Base-by-base conservation (phyloP, 2,888 invertebrate genomes). In the Coenonympha arcania region DNA sequence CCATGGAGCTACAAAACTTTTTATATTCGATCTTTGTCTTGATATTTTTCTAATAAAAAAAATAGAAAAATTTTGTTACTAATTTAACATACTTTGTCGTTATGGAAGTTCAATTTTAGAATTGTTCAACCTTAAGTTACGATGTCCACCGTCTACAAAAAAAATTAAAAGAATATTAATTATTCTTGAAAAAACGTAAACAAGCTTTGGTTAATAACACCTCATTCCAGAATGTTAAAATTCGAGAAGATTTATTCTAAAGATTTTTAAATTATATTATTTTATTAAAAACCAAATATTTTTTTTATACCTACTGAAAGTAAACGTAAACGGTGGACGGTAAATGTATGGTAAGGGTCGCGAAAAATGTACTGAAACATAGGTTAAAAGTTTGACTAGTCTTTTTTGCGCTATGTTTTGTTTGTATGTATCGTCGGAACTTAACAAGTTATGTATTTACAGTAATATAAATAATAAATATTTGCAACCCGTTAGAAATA, bases 381-480 rank as follows among this genome's bases (percentile, higher is more conserved):
- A 77, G 80, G 71, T 65, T 76, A 71, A 65, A 68, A 68, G 64
- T 66, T 56, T 65, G 59, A 73, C 78, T 82, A 81, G 82, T 80
- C 79, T 71, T 72, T 72, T 69, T 68, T 33, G 70, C 64, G 48
- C 61, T 64, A 63, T 57, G 53, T 60, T 57, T 49, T 58, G 55
- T 59, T 59, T 60, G 50, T 60, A 58, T 60, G 59, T 54, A 57
- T 46, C 22, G 9, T 13, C 37, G 22, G 6, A 15, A 22, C 15
- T 6, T 33, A 33, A 33, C 8, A 16, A 3, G n/a, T n/a, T n/a
- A n/a, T n/a, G n/a, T 39, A 36, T 16, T 6, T 2, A 22, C 19
- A 20, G 20, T 42, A 42, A 42, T 20, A 6, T n/a, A 31, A 31
- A 42, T 42, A 31, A 20, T 16, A 15, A 8, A 19, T 18, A n/a